These are phyloP conservation scores for Stenodera caucasica DNA, from an alignment of 2,888 invertebrate species.

Conservation along the genomic window DNA sequence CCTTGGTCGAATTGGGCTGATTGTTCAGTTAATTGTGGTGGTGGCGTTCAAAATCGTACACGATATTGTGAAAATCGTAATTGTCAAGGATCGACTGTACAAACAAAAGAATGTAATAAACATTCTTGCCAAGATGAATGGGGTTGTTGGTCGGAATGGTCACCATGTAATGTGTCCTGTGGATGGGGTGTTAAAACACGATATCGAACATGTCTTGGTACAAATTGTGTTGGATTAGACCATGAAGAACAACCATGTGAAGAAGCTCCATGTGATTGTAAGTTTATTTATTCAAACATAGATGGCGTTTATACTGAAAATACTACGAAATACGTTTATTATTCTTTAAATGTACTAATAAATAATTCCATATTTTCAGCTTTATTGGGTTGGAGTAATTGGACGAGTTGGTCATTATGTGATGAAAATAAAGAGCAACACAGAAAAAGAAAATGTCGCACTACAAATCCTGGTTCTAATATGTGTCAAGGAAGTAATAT, in stretches of 20 bases:
- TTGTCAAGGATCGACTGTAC: slow-evolving; percentile 62
- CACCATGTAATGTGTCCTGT: slow-evolving; percentile 75
- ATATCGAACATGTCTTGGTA: slow-evolving; percentile 67
- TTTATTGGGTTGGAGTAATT: slow-evolving; percentile 72
- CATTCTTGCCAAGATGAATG: slow-evolving; percentile 75
- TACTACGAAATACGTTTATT: too few relatives aligned
- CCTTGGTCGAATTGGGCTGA: slow-evolving; percentile 68
- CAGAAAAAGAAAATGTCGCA: slow-evolving; percentile 68
- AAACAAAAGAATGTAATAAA: slow-evolving; percentile 72
- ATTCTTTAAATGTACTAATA: background rate
- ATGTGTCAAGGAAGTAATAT: slow-evolving; percentile 71
- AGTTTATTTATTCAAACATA: background rate
- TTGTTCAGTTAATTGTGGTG: slow-evolving; percentile 68
- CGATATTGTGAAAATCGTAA: slow-evolving; percentile 58
- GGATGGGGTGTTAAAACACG: slow-evolving; percentile 70
- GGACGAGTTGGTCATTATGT: slow-evolving; percentile 73
- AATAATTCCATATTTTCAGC: slow-evolving; percentile 52
- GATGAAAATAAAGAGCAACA: slow-evolving; percentile 68
- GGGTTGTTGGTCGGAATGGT: slow-evolving; percentile 89
- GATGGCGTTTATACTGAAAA: too few relatives aligned
- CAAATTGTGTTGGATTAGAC: slow-evolving; percentile 56
- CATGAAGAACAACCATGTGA: slow-evolving; percentile 71
- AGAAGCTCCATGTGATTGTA: slow-evolving; percentile 68
- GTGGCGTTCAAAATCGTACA: slow-evolving; percentile 70
- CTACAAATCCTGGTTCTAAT: slow-evolving; percentile 58